phyloP scores from a whole-genome alignment of 35 echinoderm and acorn worm genomes.

The Lytechinus variegatus region DNA sequence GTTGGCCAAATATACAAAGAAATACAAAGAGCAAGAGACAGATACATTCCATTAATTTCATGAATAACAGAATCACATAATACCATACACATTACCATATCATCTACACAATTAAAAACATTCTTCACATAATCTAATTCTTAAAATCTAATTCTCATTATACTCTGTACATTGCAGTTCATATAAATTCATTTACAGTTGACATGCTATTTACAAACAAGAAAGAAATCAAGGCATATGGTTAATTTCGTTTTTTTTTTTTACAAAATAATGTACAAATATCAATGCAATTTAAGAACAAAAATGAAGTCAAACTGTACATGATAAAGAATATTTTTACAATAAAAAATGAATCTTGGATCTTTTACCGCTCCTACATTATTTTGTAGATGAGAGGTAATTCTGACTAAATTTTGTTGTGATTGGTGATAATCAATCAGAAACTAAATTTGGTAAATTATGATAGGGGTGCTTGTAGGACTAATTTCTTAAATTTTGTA shows the following conservation, averaged over 20 bases:
- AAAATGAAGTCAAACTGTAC: not conserved
- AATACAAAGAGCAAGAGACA: not conserved
- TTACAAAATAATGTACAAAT: not conserved
- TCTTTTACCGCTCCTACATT: too few relatives aligned
- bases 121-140: not conserved
- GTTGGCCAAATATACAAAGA: slow-evolving; percentile 12
- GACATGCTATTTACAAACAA: not conserved
- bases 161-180: slow-evolving; percentile 11
- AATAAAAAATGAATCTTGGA: not conserved
- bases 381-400: too few relatives aligned
- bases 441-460: too few relatives aligned
- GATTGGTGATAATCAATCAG: too few relatives aligned
- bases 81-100: not conserved
- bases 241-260: not conserved
- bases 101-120: not conserved
- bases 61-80: not conserved
- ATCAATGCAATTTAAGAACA: not conserved
- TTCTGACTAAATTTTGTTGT: too few relatives aligned
- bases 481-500: too few relatives aligned
- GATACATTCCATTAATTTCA: not conserved
- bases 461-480: too few relatives aligned
- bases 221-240: slow-evolving; percentile 2
- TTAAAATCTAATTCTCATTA: slow-evolving; percentile 21
- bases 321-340: not conserved
- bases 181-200: slow-evolving; percentile 8